Evolutionary conservation across 92 coral and sea anemone genomes (phyloP).

Genomic region (Parazoanthus swiftii): DNA sequence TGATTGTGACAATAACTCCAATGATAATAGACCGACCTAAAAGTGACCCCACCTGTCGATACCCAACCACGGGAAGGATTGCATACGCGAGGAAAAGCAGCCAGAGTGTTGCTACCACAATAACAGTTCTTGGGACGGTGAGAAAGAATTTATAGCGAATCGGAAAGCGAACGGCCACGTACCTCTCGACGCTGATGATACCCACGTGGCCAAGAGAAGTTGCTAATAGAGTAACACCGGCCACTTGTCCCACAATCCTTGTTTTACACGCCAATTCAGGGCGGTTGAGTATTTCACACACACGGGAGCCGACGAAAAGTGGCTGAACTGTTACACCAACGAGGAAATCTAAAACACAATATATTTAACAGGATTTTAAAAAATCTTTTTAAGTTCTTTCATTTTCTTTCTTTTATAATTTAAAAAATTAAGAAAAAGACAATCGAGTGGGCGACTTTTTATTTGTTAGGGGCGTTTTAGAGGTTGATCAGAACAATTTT

Average conservation of each 20-base stretch:
- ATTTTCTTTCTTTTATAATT: too few species aligned
- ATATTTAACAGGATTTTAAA: background rate
- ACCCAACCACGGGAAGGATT: slow-evolving; percentile 4
- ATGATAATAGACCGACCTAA: background rate
- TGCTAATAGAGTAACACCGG: background rate
- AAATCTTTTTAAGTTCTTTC: too few species aligned
- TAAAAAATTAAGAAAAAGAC: too few species aligned
- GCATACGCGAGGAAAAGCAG: background rate
- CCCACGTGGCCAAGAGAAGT: background rate
- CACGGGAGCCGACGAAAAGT: background rate
- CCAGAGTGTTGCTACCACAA: background rate
- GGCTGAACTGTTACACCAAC: background rate
- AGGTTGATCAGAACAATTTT: too few species aligned
- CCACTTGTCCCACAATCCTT: background rate
- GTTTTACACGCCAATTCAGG: background rate
- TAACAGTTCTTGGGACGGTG: background rate
- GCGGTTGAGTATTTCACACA: background rate
- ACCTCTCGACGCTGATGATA: slow-evolving; percentile 7
- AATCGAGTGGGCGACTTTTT: too few species aligned
- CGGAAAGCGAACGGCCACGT: slow-evolving; percentile 13
- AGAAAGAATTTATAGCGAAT: background rate
- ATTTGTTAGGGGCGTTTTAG: too few species aligned
- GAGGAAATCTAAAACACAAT: background rate
- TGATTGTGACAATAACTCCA: background rate
- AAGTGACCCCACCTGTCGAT: background rate